Conservation (phyloP, 2,113 vertebrate species). For the Onychostoma macrolepis region DNA sequence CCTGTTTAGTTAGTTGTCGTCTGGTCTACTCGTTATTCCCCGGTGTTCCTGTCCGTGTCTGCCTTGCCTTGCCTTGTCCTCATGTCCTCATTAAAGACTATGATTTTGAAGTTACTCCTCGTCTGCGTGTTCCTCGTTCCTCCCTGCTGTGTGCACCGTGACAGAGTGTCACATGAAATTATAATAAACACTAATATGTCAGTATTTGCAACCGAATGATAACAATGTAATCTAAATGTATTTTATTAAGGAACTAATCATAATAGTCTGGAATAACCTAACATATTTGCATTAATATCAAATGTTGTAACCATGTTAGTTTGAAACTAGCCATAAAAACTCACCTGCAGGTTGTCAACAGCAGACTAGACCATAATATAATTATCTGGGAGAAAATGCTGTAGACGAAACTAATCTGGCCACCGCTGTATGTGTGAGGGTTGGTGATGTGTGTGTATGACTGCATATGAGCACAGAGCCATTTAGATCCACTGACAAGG, state of each 20-base stretch:
- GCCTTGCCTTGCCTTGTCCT: too few relatives aligned
- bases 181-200: not conserved
- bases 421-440: slow-evolving; percentile 62
- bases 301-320: not conserved
- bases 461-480: not conserved
- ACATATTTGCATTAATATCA: not conserved
- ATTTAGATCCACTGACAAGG: slow-evolving; percentile 15
- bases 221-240: not conserved
- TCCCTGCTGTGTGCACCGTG: too few relatives aligned
- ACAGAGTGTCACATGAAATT: not conserved
- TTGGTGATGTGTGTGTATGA: slow-evolving; percentile 32
- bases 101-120: too few relatives aligned
- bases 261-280: not conserved
- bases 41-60: too few relatives aligned
- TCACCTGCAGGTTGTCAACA: not conserved
- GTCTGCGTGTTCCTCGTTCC: too few relatives aligned
- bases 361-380: not conserved
- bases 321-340: not conserved
- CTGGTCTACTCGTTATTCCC: too few relatives aligned
- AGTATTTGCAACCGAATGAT: not conserved
- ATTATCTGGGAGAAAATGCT: not conserved
- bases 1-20: too few relatives aligned
- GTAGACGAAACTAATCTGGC: slow-evolving; percentile 30
- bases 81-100: too few relatives aligned
- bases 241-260: not conserved